Percentiles rank a stretch among this genome's conserved stretches.
Conservation (phyloP, 2,888 invertebrate genomes). For the Hydrotaea diabolus region DNA sequence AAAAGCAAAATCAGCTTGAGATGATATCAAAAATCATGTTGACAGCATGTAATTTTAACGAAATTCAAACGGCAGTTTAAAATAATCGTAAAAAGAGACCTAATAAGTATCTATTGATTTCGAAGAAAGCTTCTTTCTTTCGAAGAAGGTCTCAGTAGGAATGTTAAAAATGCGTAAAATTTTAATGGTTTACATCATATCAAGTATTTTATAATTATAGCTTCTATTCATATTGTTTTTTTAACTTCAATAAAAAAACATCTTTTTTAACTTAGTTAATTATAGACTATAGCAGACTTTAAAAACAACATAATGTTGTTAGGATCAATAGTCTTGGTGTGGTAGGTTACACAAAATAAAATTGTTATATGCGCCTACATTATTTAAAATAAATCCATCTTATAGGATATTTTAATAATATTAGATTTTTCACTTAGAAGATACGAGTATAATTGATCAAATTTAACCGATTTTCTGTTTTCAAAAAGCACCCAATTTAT, state of each 20-base stretch:
- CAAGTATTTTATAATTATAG: background rate
- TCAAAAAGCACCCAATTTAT: no score
- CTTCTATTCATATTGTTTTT: background rate
- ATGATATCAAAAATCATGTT: background rate
- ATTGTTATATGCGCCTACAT: no score
- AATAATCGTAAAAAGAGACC: background rate
- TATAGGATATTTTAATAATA: no score
- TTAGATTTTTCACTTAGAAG: no score
- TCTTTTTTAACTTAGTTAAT: no score
- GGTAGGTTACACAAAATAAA: no score
- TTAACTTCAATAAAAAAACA: background rate
- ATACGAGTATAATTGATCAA: no score
- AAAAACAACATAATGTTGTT: no score
- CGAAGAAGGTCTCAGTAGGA: background rate
- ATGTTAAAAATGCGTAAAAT: background rate
- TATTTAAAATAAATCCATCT: no score
- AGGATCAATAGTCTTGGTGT: no score
- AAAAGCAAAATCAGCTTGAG: background rate
- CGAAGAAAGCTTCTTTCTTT: background rate
- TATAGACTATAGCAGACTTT: no score
- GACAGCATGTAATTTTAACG: conserved; percentile 15
- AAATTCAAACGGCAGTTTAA: background rate
- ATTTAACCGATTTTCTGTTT: no score
- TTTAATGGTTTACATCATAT: background rate
- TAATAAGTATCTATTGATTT: background rate